phyloP scores from a whole-genome alignment of 1,140 invertebrate genomes.

The Macrobrachium rosenbergii region DNA sequence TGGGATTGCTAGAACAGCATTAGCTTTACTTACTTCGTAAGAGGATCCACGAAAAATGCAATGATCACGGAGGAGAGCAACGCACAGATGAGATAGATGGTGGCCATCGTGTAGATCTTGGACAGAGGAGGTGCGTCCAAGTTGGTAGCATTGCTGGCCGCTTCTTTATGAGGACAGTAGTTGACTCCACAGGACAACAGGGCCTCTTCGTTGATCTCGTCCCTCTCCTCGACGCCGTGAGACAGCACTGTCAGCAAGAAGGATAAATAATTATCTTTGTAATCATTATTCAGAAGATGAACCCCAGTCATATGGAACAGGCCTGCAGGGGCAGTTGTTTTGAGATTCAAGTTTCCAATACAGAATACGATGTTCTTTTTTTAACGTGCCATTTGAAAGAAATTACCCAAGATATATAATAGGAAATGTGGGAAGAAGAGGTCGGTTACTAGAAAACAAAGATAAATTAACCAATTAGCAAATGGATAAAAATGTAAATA shows the following conservation, averaged over 20 bases:
- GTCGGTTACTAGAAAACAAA: too few relatives aligned
- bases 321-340: too few relatives aligned
- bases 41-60: constrained; percentile 88
- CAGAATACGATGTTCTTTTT: too few relatives aligned
- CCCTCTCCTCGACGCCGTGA: constrained; percentile 11
- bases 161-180: constrained; percentile 50
- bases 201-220: constrained; percentile 30
- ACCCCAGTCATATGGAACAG: too few relatives aligned
- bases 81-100: constrained; percentile 90
- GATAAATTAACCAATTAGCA: too few relatives aligned
- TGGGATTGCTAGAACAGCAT: too few relatives aligned
- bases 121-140: constrained; percentile 82
- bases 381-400: too few relatives aligned
- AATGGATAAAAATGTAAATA: too few relatives aligned
- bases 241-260: constrained; percentile 25
- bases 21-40: constrained; percentile 78
- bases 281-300: too few relatives aligned
- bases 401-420: too few relatives aligned
- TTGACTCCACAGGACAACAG: constrained; percentile 58
- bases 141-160: constrained; percentile 68
- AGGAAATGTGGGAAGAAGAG: too few relatives aligned
- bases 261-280: neutral
- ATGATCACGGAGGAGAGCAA: constrained; percentile 87
- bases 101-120: constrained; percentile 88
- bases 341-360: too few relatives aligned